These are phyloP conservation scores for Lordiphosa fenestrarum DNA, from an alignment of 2,888 invertebrate genomes.

Conservation along the genomic window DNA sequence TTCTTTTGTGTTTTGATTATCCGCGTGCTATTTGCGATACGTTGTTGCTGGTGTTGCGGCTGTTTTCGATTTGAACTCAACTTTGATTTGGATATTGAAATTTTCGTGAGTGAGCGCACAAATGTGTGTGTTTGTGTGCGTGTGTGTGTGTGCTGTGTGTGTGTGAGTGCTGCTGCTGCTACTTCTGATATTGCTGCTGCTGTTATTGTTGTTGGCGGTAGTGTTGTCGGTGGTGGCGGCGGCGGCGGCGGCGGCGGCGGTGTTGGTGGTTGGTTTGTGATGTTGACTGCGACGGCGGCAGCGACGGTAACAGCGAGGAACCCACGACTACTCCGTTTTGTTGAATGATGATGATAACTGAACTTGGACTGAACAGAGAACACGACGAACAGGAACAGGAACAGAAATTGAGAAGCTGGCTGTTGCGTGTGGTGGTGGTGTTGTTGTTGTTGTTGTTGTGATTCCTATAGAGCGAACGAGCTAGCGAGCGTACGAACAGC, in stretches of 20 bases:
- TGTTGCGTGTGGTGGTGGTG: conserved; percentile 32
- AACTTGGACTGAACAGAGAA: conserved; percentile 38
- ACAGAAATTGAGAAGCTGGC: conserved; percentile 24
- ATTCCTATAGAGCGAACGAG: conserved; percentile 77
- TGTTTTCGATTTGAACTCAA: conserved; percentile 79
- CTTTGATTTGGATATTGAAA: conserved; percentile 78
- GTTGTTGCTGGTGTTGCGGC: conserved; percentile 78
- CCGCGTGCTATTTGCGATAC: conserved; percentile 72
- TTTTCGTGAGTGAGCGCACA: conserved; percentile 66
- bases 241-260: conserved; percentile 44
- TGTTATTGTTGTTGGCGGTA: conserved; percentile 25
- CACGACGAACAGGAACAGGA: conserved; percentile 17
- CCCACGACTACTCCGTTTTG: conserved; percentile 31
- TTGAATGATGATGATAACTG: conserved; percentile 30
- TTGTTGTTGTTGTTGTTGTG: conserved; percentile 49
- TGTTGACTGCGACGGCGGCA: conserved; percentile 26
- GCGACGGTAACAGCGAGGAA: conserved; percentile 30
- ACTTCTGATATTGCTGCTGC: conserved; percentile 15
- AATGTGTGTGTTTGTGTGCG: conserved; percentile 17
- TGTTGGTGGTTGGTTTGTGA: conserved; percentile 49
- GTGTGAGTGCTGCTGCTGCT: conserved; percentile 44
- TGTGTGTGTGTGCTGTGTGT: conserved; percentile 21
- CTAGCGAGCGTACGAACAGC: conserved; percentile 78
- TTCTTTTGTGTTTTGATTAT: conserved; percentile 59
- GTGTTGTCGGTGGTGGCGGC: conserved; percentile 34